Conservation (phyloP, 2,888 invertebrate species). For the Drosophila setosimentum region DNA sequence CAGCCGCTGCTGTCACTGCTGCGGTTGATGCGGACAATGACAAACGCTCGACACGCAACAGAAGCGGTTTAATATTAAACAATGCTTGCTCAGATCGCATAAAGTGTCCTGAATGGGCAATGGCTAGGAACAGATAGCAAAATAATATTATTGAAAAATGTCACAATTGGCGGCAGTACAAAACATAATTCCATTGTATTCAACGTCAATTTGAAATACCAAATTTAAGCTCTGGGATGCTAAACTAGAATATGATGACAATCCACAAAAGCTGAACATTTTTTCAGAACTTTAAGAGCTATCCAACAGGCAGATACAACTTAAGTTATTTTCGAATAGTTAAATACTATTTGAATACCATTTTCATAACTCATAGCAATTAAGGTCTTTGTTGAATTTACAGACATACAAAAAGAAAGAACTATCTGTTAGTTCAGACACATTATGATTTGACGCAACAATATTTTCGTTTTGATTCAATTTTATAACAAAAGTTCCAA, state of each 20-base stretch:
- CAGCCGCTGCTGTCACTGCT: constrained; percentile 15
- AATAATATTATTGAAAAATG: constrained; percentile 1
- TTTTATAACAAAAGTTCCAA: background rate
- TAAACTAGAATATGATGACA: background rate
- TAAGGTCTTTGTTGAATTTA: background rate
- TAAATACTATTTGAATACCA: background rate
- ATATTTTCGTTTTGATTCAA: background rate
- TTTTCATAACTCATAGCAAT: background rate
- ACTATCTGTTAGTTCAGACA: background rate
- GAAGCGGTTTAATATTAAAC: constrained; percentile 30
- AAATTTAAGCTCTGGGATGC: background rate
- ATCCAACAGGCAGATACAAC: background rate
- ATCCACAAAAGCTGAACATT: background rate
- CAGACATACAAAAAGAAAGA: background rate
- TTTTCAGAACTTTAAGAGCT: background rate
- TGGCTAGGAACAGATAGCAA: constrained; percentile 5
- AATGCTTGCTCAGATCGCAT: constrained; percentile 9
- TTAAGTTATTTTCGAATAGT: background rate
- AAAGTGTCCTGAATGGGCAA: constrained; percentile 37
- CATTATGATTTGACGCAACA: background rate
- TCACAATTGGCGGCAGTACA: background rate
- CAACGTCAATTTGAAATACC: too few relatives aligned
- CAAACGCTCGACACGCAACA: constrained; percentile 58
- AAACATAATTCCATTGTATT: background rate
- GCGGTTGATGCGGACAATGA: constrained; percentile 51